Percentiles rank a stretch among this genome's conserved stretches.
phyloP scores from a whole-genome alignment of 2,888 invertebrate genomes.

The Philopedon plagiatum region DNA sequence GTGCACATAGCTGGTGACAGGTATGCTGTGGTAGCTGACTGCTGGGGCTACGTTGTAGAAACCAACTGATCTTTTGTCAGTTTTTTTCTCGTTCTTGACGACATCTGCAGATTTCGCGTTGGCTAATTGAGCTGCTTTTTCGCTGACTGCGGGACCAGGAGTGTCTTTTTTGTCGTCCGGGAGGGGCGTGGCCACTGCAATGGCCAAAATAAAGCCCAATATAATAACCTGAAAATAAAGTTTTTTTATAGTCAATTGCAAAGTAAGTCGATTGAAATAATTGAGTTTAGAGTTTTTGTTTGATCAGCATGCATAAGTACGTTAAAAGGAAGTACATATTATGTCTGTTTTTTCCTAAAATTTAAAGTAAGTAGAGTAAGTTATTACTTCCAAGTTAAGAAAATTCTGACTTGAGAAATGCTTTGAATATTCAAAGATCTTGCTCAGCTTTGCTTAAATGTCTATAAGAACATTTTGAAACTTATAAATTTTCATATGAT shows the following conservation, averaged over 20 bases:
- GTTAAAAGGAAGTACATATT: too few relatives aligned
- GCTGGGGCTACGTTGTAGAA: background rate
- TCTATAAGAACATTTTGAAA: too few relatives aligned
- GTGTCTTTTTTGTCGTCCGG: background rate
- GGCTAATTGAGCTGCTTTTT: background rate
- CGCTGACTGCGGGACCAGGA: background rate
- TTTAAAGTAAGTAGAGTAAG: too few relatives aligned
- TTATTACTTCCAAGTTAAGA: too few relatives aligned
- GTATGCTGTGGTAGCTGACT: background rate
- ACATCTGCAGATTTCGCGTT: background rate
- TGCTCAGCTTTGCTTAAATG: too few relatives aligned
- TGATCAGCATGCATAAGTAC: too few relatives aligned
- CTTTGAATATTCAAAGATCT: too few relatives aligned
- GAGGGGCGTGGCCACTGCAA: slow-evolving; percentile 6
- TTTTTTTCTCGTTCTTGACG: background rate
- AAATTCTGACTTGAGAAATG: too few relatives aligned
- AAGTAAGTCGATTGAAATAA: too few relatives aligned
- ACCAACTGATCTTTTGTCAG: slow-evolving; percentile 9
- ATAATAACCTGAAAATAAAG: background rate
- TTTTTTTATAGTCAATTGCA: background rate
- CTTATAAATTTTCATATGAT: too few relatives aligned
- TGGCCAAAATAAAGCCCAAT: slow-evolving; percentile 7
- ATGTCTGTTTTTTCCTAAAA: too few relatives aligned
- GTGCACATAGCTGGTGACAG: slow-evolving; percentile 4
- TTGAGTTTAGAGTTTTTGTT: too few relatives aligned